Conservation (phyloP, 2,888 invertebrate species). For the Unio pictorum region DNA sequence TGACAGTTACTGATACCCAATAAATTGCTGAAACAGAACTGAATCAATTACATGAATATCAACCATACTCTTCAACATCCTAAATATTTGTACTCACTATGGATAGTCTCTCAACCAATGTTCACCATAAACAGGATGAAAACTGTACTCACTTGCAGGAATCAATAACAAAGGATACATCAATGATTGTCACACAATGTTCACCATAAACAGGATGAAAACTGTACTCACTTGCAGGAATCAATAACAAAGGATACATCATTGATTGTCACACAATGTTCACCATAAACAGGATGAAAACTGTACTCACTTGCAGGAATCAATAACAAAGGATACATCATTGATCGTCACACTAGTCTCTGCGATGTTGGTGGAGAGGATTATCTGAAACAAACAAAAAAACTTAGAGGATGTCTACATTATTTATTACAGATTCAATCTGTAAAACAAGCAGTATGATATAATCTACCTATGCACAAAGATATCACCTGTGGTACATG, state of each 20-base stretch:
- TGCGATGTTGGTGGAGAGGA: conserved; percentile 97
- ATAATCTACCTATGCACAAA: no score
- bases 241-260: conserved; percentile 99
- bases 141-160: no score
- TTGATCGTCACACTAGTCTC: conserved; percentile 99
- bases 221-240: conserved; percentile 84
- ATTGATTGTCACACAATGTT: conserved; percentile 88
- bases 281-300: neutral
- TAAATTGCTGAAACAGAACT: neutral
- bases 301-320: conserved; percentile 87
- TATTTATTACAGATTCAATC: no score
- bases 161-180: no score
- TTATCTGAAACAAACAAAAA: conserved; percentile 78
- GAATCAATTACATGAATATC: neutral
- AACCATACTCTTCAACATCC: no score
- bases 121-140: no score
- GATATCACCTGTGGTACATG: no score
- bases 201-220: neutral
- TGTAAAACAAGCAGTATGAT: no score
- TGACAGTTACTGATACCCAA: neutral
- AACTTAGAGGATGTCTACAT: no score
- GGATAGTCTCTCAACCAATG: neutral
- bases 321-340: conserved; percentile 98
- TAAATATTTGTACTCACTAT: neutral
- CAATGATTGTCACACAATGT: no score